phyloP scores from a whole-genome alignment of 1,140 invertebrate genomes.

The Caenorhabditis elegans region DNA sequence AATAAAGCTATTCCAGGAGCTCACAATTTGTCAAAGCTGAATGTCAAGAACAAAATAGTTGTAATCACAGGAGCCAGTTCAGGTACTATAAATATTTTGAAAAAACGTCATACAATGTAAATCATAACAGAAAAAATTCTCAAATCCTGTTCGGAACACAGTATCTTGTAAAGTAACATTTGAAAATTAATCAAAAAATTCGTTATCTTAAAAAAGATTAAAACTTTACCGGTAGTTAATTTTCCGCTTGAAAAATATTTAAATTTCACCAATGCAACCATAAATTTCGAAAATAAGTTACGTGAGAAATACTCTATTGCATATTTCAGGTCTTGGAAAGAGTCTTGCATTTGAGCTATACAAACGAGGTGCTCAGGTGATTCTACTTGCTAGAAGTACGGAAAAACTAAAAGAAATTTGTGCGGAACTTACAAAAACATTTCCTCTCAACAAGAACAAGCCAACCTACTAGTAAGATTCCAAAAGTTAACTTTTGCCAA shows the following conservation, averaged over 20 bases:
- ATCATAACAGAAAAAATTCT: not conserved
- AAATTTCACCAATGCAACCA: no score
- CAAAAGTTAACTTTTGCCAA: no score
- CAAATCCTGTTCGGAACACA: no score
- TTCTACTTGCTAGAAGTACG: slow-evolving; percentile 58
- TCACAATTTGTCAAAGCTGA: slow-evolving; percentile 42
- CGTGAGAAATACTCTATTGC: no score
- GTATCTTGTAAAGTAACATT: no score
- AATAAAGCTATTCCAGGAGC: slow-evolving; percentile 40
- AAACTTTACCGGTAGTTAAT: no score
- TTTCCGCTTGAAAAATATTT: no score
- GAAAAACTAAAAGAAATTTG: slow-evolving; percentile 61
- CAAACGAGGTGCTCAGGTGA: slow-evolving; percentile 56
- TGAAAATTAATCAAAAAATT: no score
- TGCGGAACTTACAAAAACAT: slow-evolving; percentile 42
- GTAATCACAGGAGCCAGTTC: slow-evolving; percentile 52
- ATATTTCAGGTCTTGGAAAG: slow-evolving; percentile 42
- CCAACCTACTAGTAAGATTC: slow-evolving; percentile 38
- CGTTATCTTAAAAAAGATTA: no score
- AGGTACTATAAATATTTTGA: no score
- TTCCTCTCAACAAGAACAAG: slow-evolving; percentile 39
- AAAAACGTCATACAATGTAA: no score
- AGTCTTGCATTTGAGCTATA: slow-evolving; percentile 47
- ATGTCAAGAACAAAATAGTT: slow-evolving; percentile 47
- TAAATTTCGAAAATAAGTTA: no score